phyloP scores from a whole-genome alignment of 2,113 vertebrate genomes.

The Ammodytes marinus region DNA sequence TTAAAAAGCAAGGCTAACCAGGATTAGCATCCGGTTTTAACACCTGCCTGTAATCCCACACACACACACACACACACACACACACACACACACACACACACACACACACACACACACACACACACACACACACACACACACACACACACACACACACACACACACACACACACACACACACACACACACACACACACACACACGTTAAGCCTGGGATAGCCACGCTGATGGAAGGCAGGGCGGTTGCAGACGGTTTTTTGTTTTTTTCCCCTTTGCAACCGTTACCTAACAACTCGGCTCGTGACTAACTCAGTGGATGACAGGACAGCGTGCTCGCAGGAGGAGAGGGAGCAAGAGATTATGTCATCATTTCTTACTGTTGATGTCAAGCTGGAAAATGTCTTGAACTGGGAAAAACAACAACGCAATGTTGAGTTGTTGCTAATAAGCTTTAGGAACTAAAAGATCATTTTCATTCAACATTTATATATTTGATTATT shows the following conservation, averaged over 20 bases:
- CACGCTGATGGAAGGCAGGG: conserved; percentile 67
- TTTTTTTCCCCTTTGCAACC: conserved; percentile 18
- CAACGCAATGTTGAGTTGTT: background rate
- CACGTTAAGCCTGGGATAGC: conserved; percentile 75
- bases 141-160: too few relatives aligned
- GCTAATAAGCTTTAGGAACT: too few relatives aligned
- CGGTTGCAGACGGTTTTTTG: conserved; percentile 44
- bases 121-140: background rate
- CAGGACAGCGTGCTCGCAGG: conserved; percentile 19
- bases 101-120: background rate
- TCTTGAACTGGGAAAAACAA: background rate
- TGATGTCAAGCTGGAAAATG: background rate
- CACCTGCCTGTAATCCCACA: conserved; percentile 84
- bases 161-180: too few relatives aligned
- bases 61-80: conserved; percentile 24
- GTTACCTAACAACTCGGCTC: conserved; percentile 72
- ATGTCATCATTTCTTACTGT: conserved; percentile 7
- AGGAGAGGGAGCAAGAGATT: background rate
- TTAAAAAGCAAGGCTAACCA: conserved; percentile 79
- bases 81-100: background rate
- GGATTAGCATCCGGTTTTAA: conserved; percentile 87
- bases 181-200: too few relatives aligned
- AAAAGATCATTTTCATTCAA: too few relatives aligned
- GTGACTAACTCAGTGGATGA: conserved; percentile 46
- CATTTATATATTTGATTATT: too few relatives aligned